Evolutionary conservation across 2,797 vertebrate genomes (phyloP), one percentile per base, ranked within the genome.

Genomic region (Nannoperca obscura): DNA sequence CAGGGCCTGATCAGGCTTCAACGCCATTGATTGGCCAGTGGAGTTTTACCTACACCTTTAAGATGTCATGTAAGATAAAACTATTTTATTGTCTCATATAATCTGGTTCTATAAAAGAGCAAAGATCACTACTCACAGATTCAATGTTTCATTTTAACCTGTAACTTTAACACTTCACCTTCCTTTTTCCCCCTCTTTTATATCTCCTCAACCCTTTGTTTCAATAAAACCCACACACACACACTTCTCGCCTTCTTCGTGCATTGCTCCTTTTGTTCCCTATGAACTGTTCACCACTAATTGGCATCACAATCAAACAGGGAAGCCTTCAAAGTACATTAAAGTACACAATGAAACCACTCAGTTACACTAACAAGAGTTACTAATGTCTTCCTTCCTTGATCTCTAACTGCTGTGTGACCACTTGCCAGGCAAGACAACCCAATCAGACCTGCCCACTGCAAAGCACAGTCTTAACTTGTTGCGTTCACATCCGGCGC

Each of bases 321-420:
- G 22, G 13, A 57, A 42, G 5, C 34, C 50, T 40, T 63, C 24
- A 68, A 67, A 80, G 42, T 49, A 63, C 12, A 59, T 38, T 40
- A 27, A 63, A 34, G n/a, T 24, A 10, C 40, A 54, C 59, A 62
- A 44, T 55, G 40, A 71, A 74, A 47, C 20, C 59, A 44, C 34
- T 60, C 24, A 78, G 32, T 75, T 47, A 53, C 20, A 32, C 58
- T 44, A 40, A 59, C 49, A 79, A 46, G 24, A 75, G 50, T 78
- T 47, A 17, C 52, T 65, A 60, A 83, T 78, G 54, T 64, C 61
- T 30, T 13, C 32, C 64, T 53, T 66, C 13, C 9, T 40, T 42
- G 17, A 58, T 77, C 49, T 40, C 22, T 3, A 55, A 74, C 11
- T 30, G 50, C 58, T 61, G 58, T 15, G 46, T 55, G 54, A 40